Base-by-base conservation (phyloP, 2,113 vertebrate genomes). In the Sceloporus tristichus region DNA sequence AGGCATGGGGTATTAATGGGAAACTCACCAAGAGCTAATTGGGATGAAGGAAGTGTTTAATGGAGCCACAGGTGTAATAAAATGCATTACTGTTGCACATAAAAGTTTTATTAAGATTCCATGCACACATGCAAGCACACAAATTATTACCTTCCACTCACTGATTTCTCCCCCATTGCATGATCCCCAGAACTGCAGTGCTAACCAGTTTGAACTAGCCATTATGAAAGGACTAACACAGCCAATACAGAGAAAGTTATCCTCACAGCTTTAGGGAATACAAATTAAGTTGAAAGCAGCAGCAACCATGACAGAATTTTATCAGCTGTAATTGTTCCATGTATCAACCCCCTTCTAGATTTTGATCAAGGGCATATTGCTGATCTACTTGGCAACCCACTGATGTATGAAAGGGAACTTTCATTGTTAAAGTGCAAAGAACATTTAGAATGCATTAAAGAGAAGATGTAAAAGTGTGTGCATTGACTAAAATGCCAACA, bases 61-160 rank as follows among this genome's bases (percentile, higher is more conserved):
- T 62, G 11, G 25, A 42, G 25, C 86, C 78, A 74, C 19, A 87
- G 68, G 53, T 70, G 10, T 78, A 83, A 83, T 62, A 66, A 76
- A 82, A 70, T 78, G n/a, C 23, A 38, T 56, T 84, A 54, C 19
- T 40, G 48, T 78, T 70, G 56, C 48, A 83, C 77, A 76, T 77
- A 78, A 53, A 82, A 76, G 80, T 65, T 82, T 87, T 87, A 68
- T 88, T 82, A 70, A 68, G n/a, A 19, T 34, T 25, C 27, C 42
- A 53, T 68, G 5, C 5, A 65, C 9, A 68, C 23, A 71, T 71
- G 14, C 59, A 62, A 62, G 13, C 59, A 62, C 59, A 78, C 11
- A 68, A 14, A 76, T 23, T 82, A 82, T 48, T 56, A 34, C 11
- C 59, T 8, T 82, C 27, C 79, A 66, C 25, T 59, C 80, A 68